These are phyloP conservation scores for Eilema caniola DNA, from an alignment of 2,888 invertebrate genomes.

Conservation along the genomic window DNA sequence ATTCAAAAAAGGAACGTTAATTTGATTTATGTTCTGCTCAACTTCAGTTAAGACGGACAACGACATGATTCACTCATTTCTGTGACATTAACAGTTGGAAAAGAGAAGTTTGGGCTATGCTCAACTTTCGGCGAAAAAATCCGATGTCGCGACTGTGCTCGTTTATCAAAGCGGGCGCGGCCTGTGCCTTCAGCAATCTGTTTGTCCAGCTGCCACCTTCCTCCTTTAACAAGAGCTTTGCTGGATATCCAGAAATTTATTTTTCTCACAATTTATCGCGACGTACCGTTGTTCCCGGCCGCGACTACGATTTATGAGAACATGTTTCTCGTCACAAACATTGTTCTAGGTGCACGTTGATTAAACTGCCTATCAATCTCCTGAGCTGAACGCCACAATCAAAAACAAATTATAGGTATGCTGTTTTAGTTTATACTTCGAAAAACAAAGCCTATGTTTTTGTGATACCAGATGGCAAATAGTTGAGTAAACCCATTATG, in stretches of 20 bases:
- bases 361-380: slow-evolving; percentile 52
- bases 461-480: neutral
- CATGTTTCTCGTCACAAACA: slow-evolving; percentile 42
- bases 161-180: slow-evolving; percentile 68
- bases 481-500: neutral
- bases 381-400: slow-evolving; percentile 25
- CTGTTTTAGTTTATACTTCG: no score
- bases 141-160: slow-evolving; percentile 65
- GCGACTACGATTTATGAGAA: slow-evolving; percentile 61
- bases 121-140: slow-evolving; percentile 52
- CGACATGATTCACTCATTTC: slow-evolving; percentile 20
- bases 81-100: slow-evolving; percentile 10
- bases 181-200: slow-evolving; percentile 72
- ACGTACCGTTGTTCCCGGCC: slow-evolving; percentile 54
- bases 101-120: slow-evolving; percentile 27
- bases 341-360: slow-evolving; percentile 45
- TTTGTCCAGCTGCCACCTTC: slow-evolving; percentile 82
- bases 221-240: slow-evolving; percentile 81
- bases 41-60: slow-evolving; percentile 1
- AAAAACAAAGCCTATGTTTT: no score
- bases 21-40: slow-evolving; percentile 11
- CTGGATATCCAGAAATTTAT: slow-evolving; percentile 77
- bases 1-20: slow-evolving; percentile 17
- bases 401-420: slow-evolving; percentile 24
- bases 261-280: slow-evolving; percentile 69